phyloP scores from a whole-genome alignment of 92 coral and sea anemone genomes.

The Umimayanthus kanabou region DNA sequence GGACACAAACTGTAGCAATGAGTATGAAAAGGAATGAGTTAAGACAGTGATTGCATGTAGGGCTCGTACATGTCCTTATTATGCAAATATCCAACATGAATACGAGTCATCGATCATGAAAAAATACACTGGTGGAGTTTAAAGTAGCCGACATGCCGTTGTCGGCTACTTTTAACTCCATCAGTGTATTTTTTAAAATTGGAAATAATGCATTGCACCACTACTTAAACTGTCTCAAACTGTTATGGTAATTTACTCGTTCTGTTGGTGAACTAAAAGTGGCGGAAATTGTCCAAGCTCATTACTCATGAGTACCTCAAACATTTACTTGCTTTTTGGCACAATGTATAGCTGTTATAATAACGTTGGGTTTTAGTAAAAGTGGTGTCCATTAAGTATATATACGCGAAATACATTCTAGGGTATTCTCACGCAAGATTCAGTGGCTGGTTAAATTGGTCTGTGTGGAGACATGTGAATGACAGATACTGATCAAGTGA shows the following conservation, averaged over 20 bases:
- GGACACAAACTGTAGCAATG: not conserved
- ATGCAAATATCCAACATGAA: too few species aligned
- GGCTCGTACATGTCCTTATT: too few species aligned
- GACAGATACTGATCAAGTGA: not conserved
- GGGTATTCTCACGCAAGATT: not conserved
- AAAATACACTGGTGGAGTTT: not conserved
- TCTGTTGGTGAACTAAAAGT: not conserved
- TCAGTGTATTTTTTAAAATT: not conserved
- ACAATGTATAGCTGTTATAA: not conserved
- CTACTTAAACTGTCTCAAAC: not conserved
- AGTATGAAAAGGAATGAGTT: not conserved
- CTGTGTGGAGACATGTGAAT: not conserved
- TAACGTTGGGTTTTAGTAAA: not conserved
- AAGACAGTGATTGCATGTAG: not conserved
- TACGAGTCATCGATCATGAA: not conserved
- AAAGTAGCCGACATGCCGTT: not conserved
- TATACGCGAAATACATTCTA: not conserved
- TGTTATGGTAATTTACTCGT: not conserved
- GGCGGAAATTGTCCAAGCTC: constrained; percentile 4
- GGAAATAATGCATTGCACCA: not conserved
- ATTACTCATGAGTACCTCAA: not conserved
- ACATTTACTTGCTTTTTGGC: not conserved
- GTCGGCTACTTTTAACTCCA: not conserved
- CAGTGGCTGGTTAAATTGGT: not conserved
- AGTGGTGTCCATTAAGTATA: not conserved